Base-by-base conservation (phyloP, 2,113 vertebrate genomes). In the Riparia riparia region DNA sequence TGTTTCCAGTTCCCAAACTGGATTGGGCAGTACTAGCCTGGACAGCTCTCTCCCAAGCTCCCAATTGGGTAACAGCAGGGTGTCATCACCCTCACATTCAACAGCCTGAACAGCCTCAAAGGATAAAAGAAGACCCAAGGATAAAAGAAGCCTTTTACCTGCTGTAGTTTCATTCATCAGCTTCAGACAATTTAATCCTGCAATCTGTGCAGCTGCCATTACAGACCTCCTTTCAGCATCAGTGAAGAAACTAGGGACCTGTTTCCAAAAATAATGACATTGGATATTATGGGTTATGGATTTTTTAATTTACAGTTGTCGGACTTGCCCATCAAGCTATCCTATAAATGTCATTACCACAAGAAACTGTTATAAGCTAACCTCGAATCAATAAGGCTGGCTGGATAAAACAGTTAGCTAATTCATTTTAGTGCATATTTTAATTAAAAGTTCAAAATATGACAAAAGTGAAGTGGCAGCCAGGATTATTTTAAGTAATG, bases 151-250 rank as follows among this genome's bases (percentile, higher is more conserved):
- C n/a, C 39, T 58, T 51, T 97, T 85, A 99, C 99, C 99, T 98
- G 99, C 99, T 88, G 99, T 99, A 58, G 99, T 99, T 86, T 99
- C 99, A 92, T 99, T 99, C 97, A 99, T 99, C 68, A 99, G 97
- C 78, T 98, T 98, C 95, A 99, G 97, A 96, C 99, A 99, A 96
- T 99, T 99, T 95, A 99, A 97, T 54, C 99, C 99, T 58, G 99
- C 99, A 18, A 99, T 99, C 91, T 99, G 99, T 73, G 98, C 98
- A 39, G 99, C 99, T 50, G 99, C 98, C 91, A 99, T 98, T 96
- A 99, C 98, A 8, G 99, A 99, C 47, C 99, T 98, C 77, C 99
- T 98, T 89, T 99, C 98, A 22, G 98, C 98, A 96, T 99, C 99
- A 80, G 99, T 99, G 97, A 99, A 99, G 95, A 99, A 99, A 95